Base-by-base conservation (phyloP, 1,140 invertebrate genomes). In the Battus philenor region DNA sequence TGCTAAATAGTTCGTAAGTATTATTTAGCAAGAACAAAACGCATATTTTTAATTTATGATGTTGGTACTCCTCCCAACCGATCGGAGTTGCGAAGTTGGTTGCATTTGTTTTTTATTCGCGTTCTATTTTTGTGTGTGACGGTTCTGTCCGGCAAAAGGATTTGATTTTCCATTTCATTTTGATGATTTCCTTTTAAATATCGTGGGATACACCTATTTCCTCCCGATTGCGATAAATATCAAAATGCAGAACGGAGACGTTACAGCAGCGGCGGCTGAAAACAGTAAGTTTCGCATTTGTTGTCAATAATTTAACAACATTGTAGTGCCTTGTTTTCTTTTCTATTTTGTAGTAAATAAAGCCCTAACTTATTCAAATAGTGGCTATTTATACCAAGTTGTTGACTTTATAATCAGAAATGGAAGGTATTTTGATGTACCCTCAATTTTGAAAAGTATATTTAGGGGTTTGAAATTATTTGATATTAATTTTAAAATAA, bases 111-210 rank as follows among this genome's bases (percentile, higher is more conserved):
- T 81, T 83, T 79, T 79, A 84, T 76, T 81, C 77, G 67, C 74
- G 77, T 84, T 84, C 79, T 84, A 84, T 84, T 83, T 83, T 83
- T 81, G 79, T 78, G 77, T 73, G 79, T 83, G 79, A 83, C 79
- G 77, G 77, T 72, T 68, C 73, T 62, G 69, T 76, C 67, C 57
- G 53, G 62, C 63, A 54, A 59, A 66, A 67, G 54, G 51, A 66
- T 66, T 70, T 56, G 64, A 70, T 68, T 76, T 78, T 61, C 53
- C 62, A 63, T 64, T 49, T 57, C 62, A 74, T 65, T 63, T 75
- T 74, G 59, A 75, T 78, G 65, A 63, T 66, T 73, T 67, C 71
- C 50, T 36, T 63, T 41, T 68, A 73, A 55, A 68, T 15, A 38
- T 66, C 56, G 49, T 54, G 45, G 56, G 49, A 60, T 59, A 62